phyloP scores from a whole-genome alignment of 2,797 vertebrate species.

The Labroides dimidiatus region DNA sequence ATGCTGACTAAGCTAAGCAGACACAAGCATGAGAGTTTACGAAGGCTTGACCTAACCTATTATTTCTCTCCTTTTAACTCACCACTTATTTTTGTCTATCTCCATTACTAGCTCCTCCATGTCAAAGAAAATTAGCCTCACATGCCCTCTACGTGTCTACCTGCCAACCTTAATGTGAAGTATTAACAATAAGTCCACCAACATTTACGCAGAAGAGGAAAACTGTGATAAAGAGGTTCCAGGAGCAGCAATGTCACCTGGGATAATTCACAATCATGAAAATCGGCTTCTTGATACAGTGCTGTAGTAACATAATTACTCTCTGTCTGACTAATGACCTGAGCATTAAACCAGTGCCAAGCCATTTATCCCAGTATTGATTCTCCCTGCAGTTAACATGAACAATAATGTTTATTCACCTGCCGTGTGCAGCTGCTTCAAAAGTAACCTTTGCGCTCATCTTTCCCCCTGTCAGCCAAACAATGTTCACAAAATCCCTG shows the following conservation, averaged over 20 bases:
- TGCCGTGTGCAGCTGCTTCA: conserved; percentile 52
- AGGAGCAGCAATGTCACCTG: conserved; percentile 37
- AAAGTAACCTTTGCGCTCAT: conserved; percentile 55
- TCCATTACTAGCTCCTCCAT: not conserved
- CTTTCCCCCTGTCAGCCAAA: conserved; percentile 54
- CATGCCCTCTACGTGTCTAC: conserved; percentile 14
- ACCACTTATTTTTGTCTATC: too few species aligned
- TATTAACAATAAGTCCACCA: conserved; percentile 37
- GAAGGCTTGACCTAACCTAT: conserved; percentile 16
- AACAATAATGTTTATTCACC: conserved; percentile 70
- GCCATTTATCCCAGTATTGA: conserved; percentile 75
- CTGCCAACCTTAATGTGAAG: conserved; percentile 21
- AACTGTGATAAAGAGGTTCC: conserved; percentile 43
- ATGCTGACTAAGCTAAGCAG: conserved; percentile 52
- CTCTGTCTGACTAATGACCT: conserved; percentile 69
- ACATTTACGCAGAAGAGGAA: conserved; percentile 33
- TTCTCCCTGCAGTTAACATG: conserved; percentile 60
- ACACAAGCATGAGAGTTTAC: conserved; percentile 27
- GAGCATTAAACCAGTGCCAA: conserved; percentile 63
- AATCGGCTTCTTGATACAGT: conserved; percentile 55
- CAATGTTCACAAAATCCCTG: conserved; percentile 40
- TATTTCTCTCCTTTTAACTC: too few species aligned
- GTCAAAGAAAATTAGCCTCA: not conserved
- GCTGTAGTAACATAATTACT: conserved; percentile 68
- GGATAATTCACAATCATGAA: conserved; percentile 55